Evolutionary conservation across 2,113 vertebrate species (phyloP), one percentile per base, ranked within the genome.

Genomic region (Laticauda laticaudata): DNA sequence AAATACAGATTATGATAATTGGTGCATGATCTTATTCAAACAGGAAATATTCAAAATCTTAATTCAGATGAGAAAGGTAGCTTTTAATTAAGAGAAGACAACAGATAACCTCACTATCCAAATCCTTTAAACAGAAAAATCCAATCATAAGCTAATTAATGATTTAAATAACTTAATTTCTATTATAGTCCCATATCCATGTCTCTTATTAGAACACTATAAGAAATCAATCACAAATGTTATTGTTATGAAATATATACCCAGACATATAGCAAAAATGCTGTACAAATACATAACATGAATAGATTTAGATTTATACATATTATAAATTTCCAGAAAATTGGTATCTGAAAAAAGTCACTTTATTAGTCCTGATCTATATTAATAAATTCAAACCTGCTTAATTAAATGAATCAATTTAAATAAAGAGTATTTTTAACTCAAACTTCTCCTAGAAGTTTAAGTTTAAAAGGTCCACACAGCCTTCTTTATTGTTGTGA

Each of bases 371-470:
- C 94, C 96, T 95, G 93, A 96, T 95, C 94, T 94, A 96, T 96
- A 96, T 95, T 93, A 97, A 92, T 64, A 91, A 96, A 96, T 96
- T 98, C 96, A 95, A 96, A 95, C 97, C 96, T 96, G 96, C 90
- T 91, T 95, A 97, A 96, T 96, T 11, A 96, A 96, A 97, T 95
- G 96, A 96, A 95, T 57, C 93, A 89, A 94, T 48, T 94, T 53
- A 90, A 81, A 94, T 94, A 91, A 95, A 95, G 94, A 89, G 34
- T 94, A 96, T 97, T 97, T 95, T 96, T 96, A 81, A 56, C 90
- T 96, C 95, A 95, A 94, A 95, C 91, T 94, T 91, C 94, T 95
- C 96, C 96, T 95, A 94, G 96, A 97, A 51, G 48, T 51, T 51
- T 51, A 51, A 51, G 48, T 51, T 51, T 51, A 51, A 51, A 51